Conservation (phyloP, 2,113 vertebrate genomes). For the Willisornis vidua region DNA sequence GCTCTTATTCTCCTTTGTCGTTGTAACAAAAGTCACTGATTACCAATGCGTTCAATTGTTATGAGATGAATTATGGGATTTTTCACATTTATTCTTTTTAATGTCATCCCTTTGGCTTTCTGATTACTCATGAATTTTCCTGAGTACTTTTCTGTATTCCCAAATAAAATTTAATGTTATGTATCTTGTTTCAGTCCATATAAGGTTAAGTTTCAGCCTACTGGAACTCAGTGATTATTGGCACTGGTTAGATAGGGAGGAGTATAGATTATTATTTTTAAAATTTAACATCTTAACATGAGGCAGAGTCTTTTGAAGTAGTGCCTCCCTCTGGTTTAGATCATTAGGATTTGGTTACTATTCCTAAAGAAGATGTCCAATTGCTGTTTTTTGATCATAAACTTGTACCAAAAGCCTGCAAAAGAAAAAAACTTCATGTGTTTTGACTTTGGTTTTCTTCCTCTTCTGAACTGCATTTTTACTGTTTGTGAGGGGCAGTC, state of each 20-base stretch:
- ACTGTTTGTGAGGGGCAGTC: background rate
- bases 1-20: constrained; percentile 31
- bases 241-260: background rate
- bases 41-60: constrained; percentile 19
- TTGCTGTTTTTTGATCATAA: background rate
- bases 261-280: background rate
- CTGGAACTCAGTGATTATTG: background rate
- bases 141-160: background rate
- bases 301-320: background rate
- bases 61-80: background rate
- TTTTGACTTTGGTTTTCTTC: background rate
- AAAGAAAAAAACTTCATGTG: background rate
- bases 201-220: background rate
- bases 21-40: constrained; percentile 53
- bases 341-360: background rate
- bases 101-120: background rate
- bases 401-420: background rate
- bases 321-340: background rate
- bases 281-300: background rate
- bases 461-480: background rate
- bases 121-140: constrained; percentile 37
- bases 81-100: constrained; percentile 35
- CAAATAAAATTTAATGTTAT: background rate
- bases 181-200: background rate
- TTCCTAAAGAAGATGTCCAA: background rate